Evolutionary conservation across 2,113 vertebrate species (phyloP).

Genomic region (Corythoichthys intestinalis): DNA sequence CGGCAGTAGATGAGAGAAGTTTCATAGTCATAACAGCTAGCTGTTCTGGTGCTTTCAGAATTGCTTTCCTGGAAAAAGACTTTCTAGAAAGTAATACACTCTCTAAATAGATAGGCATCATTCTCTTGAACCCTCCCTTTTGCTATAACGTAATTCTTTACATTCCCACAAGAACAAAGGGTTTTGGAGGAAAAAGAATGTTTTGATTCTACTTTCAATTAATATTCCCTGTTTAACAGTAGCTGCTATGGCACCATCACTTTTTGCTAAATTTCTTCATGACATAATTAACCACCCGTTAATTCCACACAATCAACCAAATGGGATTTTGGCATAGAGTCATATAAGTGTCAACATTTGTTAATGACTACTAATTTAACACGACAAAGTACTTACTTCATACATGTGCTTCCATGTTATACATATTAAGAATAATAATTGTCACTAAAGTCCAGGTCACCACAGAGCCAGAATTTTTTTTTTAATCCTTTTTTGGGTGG

Average conservation of each 20-base stretch:
- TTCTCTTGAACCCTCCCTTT: constrained; percentile 20
- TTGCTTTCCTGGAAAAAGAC: background rate
- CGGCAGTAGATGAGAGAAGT: constrained; percentile 9
- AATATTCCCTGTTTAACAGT: background rate
- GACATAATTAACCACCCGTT: background rate
- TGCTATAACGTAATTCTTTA: constrained; percentile 33
- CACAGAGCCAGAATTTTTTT: too few relatives aligned
- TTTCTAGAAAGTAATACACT: background rate
- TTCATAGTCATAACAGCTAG: background rate
- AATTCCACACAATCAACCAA: background rate
- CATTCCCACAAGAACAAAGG: constrained; percentile 6
- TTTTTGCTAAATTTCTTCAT: too few relatives aligned
- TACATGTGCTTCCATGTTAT: background rate
- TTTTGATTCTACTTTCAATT: background rate
- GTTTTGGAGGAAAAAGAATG: background rate
- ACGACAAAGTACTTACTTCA: background rate
- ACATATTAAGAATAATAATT: background rate
- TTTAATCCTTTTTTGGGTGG: too few relatives aligned
- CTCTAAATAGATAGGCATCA: background rate
- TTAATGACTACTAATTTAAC: background rate
- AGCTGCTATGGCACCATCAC: too few relatives aligned
- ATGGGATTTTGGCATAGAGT: background rate
- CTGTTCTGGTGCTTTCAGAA: constrained; percentile 10
- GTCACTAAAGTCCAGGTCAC: background rate
- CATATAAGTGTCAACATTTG: background rate